Evolutionary conservation across 2,888 invertebrate species (phyloP).

Genomic region (Stenoptilia bipunctidactyla): DNA sequence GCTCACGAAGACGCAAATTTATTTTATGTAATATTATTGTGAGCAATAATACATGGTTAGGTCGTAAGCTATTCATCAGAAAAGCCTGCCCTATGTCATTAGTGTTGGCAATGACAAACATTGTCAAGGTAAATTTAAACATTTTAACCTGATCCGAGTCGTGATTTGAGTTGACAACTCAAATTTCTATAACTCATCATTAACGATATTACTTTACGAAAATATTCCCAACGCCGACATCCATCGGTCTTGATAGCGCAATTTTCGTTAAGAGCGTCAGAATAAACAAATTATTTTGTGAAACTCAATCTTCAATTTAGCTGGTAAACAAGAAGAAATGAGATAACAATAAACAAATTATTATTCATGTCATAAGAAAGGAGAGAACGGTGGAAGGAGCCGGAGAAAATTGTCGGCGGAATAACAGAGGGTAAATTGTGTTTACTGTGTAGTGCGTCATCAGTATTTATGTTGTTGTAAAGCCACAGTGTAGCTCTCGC

Average conservation of each 20-base stretch:
- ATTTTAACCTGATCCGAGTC: too few species aligned
- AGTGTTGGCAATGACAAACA: too few species aligned
- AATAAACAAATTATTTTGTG: slow-evolving; percentile 30
- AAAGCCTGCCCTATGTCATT: too few species aligned
- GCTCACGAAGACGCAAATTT: too few species aligned
- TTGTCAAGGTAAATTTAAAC: too few species aligned
- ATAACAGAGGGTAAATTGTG: slow-evolving; percentile 32
- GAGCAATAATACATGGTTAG: too few species aligned
- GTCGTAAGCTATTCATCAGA: too few species aligned
- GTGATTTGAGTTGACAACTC: too few species aligned
- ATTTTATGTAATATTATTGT: too few species aligned
- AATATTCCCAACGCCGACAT: too few species aligned
- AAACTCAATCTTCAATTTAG: slow-evolving; percentile 26
- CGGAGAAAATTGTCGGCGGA: slow-evolving; percentile 31
- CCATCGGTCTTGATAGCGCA: slow-evolving; percentile 13
- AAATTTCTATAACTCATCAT: too few species aligned
- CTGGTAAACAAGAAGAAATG: slow-evolving; percentile 30
- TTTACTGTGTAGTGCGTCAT: slow-evolving; percentile 19
- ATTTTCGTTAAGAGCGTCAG: slow-evolving; percentile 17
- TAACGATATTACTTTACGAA: too few species aligned
- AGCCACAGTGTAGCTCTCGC: not conserved
- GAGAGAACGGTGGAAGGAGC: slow-evolving; percentile 24
- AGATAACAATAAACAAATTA: slow-evolving; percentile 47
- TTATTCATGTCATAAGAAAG: slow-evolving; percentile 37
- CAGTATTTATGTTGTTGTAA: slow-evolving; percentile 12